Base-by-base conservation (phyloP, 2,888 invertebrate genomes). In the Cyclophora punctaria region DNA sequence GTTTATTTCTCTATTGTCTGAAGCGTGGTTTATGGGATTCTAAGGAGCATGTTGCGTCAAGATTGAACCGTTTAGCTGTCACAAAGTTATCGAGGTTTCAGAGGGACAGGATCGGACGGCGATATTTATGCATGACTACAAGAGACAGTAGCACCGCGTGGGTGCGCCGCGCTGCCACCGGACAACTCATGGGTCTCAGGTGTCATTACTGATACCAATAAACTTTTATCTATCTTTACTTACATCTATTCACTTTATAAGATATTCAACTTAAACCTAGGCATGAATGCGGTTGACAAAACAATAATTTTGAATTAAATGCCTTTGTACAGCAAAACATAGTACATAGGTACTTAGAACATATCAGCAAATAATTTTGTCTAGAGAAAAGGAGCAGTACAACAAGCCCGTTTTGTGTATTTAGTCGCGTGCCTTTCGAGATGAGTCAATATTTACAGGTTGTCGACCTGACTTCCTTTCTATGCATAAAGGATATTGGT, bases 361-460 rank as follows among this genome's bases (percentile, higher is more conserved):
- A 52, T 49, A 49, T 55, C 52, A 49, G 57, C 55, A 59, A 63
- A 63, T 62, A 59, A 53, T 57, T 59, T 59, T 56, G 49, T 57
- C 51, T 65, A 56, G 65, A 62, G 66, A 58, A 66, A 68, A 63
- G 59, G 63, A 59, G 61, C 64, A 66, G 56, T 48, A 57, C 57
- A 63, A 66, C 64, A 59, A 59, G 66, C 67, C 65, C 52, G 65
- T 57, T 58, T 55, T 75, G 72, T 82, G 67, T 79, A 58, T 66
- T 73, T 69, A 80, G 71, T 72, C 72, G 70, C 76, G 71, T 80
- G 70, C 78, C 77, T 69, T 63, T 57, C 62, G 68, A 75, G 78
- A 78, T 77, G 75, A 78, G 80, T 83, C 78, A 85, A 85, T 83
- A 84, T 84, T 83, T 72, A 74, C 69, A 73, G 83, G 81, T 82